Base-by-base conservation (phyloP, 2,888 invertebrate genomes). In the Dolichopus griseipennis region DNA sequence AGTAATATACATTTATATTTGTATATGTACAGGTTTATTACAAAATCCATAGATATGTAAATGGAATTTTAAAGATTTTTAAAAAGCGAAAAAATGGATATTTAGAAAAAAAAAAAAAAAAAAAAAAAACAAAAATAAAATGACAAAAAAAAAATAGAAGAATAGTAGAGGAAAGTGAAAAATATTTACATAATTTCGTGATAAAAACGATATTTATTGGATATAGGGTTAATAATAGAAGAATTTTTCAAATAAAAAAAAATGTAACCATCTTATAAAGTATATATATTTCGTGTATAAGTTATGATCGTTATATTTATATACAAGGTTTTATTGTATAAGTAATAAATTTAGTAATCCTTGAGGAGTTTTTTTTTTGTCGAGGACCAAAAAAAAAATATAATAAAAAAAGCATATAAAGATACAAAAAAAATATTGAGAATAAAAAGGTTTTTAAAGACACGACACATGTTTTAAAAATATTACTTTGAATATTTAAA, bases 161-260 rank as follows among this genome's bases (percentile, higher is more conserved):
- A 27, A 27, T 27, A 27, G 27, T 27, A 27, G 27, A 27, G n/a
- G n/a, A 27, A 27, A 27, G 27, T 27, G 27, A 27, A 52, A 52
- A 52, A 52, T 52, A 52, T 52, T 52, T 52, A 52, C 52, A 52
- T 52, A 52, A 52, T 52, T 52, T 52, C 52, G 52, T 52, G 52
- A 52, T 52, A 52, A 52, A 52, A 52, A 52, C 52, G 15, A 52
- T 52, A 52, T 52, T 52, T 52, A 52, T 52, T 52, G 52, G 52
- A 52, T 52, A 52, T 52, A 52, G 15, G 52, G 52, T 52, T 52
- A 52, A 52, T 52, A 52, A 52, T 52, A 52, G 15, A 52, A n/a
- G 15, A 52, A 52, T 37, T 37, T 37, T 37, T 37, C 12, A 37
- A 37, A 12, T 52, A 52, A 52, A 52, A 18, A 15, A 41, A 41